These are phyloP conservation scores for Orbicella faveolata DNA, from an alignment of 64 coral and sea anemone genomes.

Conservation along the genomic window DNA sequence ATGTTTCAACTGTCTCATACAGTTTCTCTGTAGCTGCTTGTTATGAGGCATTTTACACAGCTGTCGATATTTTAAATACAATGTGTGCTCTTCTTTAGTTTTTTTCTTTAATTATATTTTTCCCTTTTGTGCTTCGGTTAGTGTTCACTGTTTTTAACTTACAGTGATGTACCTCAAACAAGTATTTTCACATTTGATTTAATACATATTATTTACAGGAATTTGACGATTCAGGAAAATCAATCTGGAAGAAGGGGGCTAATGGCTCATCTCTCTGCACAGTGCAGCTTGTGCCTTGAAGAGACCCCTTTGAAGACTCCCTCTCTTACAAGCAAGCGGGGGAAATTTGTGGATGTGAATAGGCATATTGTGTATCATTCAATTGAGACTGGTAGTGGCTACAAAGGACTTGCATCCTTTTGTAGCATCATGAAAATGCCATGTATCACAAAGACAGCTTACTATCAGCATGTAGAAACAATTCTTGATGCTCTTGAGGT, in stretches of 20 bases:
- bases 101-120: too few species aligned
- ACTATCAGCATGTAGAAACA: constrained; percentile 18
- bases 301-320: not conserved
- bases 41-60: too few species aligned
- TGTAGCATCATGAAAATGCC: constrained; percentile 37
- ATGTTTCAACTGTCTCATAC: too few species aligned
- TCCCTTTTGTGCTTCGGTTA: too few species aligned
- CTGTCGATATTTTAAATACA: too few species aligned
- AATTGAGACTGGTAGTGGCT: not conserved
- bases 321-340: not conserved
- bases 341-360: not conserved
- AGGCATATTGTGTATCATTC: not conserved
- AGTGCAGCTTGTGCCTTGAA: constrained; percentile 21
- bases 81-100: too few species aligned
- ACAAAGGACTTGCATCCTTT: constrained; percentile 13
- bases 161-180: not conserved
- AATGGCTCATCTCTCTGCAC: constrained; percentile 25
- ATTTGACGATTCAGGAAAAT: constrained; percentile 11
- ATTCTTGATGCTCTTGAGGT: not conserved
- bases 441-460: not conserved
- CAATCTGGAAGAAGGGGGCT: constrained; percentile 26
- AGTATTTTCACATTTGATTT: constrained; percentile 9
- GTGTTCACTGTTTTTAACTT: too few species aligned
- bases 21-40: too few species aligned
- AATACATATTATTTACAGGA: not conserved